Percentiles rank a stretch among this genome's conserved stretches.
These are phyloP conservation scores for Seriola quinqueradiata DNA, from an alignment of 2,113 vertebrate species.

Conservation along the genomic window DNA sequence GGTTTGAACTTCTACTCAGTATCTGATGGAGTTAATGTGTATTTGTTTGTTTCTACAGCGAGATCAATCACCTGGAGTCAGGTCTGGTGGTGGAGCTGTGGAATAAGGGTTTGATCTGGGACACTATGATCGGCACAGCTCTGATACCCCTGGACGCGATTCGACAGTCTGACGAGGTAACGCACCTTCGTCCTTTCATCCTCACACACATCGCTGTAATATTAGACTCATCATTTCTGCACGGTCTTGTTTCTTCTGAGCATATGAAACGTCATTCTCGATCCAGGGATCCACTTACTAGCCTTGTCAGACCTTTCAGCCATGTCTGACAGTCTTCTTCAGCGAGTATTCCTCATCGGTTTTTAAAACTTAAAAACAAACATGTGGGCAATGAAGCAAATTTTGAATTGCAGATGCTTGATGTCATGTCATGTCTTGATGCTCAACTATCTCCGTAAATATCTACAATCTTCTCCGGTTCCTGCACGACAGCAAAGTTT, in stretches of 20 bases:
- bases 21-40: not conserved
- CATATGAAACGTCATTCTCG: too few relatives aligned
- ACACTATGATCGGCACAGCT: constrained; percentile 94
- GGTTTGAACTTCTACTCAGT: too few relatives aligned
- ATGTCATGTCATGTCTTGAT: too few relatives aligned
- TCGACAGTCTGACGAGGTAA: constrained; percentile 94
- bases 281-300: too few relatives aligned
- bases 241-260: too few relatives aligned
- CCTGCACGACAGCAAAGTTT: too few relatives aligned
- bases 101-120: constrained; percentile 99
- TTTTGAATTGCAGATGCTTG: too few relatives aligned
- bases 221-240: too few relatives aligned
- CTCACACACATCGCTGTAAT: not conserved
- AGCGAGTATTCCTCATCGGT: too few relatives aligned
- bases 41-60: constrained; percentile 81
- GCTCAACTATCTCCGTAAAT: not conserved
- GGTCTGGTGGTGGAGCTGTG: constrained; percentile 97
- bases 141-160: constrained; percentile 93
- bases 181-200: not conserved
- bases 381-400: too few relatives aligned
- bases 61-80: constrained; percentile 94
- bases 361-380: too few relatives aligned
- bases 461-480: not conserved
- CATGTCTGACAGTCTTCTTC: not conserved
- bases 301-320: not conserved